phyloP scores from a whole-genome alignment of 2,888 invertebrate genomes.

The Seira musarum region DNA sequence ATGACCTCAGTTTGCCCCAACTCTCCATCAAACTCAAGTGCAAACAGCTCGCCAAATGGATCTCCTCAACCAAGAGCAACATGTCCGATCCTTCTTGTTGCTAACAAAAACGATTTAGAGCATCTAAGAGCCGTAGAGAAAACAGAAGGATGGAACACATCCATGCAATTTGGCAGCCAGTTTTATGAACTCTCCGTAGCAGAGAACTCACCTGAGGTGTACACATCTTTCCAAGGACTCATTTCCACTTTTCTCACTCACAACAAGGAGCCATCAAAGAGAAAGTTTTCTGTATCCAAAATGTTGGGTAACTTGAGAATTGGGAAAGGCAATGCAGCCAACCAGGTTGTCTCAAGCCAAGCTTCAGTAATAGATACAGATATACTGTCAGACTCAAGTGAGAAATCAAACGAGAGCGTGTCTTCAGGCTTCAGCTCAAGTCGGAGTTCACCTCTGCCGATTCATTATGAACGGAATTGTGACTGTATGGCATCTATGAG shows the following conservation, averaged over 20 bases:
- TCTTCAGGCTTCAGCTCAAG: background rate
- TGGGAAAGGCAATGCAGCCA: constrained; percentile 64
- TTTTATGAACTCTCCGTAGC: constrained; percentile 87
- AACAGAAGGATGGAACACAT: constrained; percentile 80
- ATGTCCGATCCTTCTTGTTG: constrained; percentile 79
- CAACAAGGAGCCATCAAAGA: constrained; percentile 59
- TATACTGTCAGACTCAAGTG: background rate
- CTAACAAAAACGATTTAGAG: constrained; percentile 86
- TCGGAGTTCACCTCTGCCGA: background rate
- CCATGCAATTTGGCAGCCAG: constrained; percentile 79
- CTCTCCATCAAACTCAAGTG: constrained; percentile 21
- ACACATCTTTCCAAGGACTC: constrained; percentile 79
- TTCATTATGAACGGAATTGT: background rate
- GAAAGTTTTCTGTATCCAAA: constrained; percentile 84
- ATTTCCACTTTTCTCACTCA: constrained; percentile 62
- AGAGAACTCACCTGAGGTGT: constrained; percentile 83
- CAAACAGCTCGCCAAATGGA: constrained; percentile 48
- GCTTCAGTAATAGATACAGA: constrained; percentile 65
- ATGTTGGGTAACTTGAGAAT: constrained; percentile 82
- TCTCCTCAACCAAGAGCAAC: constrained; percentile 57
- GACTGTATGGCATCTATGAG: too few relatives aligned
- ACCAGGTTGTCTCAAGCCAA: constrained; percentile 62
- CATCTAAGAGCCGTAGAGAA: constrained; percentile 84
- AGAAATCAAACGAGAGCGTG: background rate
- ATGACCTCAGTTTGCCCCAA: background rate